phyloP scores from a whole-genome alignment of 92 coral and sea anemone genomes.

The Palythoa grandiflora region DNA sequence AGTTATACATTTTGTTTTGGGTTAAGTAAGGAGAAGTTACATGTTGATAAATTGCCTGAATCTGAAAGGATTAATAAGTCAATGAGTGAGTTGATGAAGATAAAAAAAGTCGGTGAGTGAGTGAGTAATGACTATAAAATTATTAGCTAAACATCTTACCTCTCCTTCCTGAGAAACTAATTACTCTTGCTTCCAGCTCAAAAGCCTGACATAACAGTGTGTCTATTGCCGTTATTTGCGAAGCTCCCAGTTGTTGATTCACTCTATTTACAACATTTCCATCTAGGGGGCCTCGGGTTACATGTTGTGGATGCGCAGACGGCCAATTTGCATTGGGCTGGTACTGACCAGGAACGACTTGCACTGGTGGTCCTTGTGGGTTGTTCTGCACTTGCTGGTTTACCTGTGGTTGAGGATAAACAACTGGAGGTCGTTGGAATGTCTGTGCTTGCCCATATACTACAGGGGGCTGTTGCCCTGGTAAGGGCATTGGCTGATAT shows the following conservation, averaged over 20 bases:
- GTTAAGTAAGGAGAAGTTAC: too few relatives aligned
- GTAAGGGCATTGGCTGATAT: slow-evolving; percentile 44
- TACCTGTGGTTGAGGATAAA: slow-evolving; percentile 38
- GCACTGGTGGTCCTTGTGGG: slow-evolving; percentile 35
- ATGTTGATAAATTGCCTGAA: too few relatives aligned
- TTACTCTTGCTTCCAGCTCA: slow-evolving; percentile 80
- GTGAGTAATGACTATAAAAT: not conserved
- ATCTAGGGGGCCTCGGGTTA: not conserved
- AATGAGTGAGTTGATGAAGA: too few relatives aligned
- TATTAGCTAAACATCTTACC: slow-evolving; percentile 58
- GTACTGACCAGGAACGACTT: not conserved
- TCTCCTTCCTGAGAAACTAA: slow-evolving; percentile 84
- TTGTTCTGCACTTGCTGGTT: slow-evolving; percentile 34
- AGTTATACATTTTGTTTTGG: too few relatives aligned
- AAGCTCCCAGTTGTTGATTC: not conserved
- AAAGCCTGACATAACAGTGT: slow-evolving; percentile 84
- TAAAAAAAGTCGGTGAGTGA: too few relatives aligned
- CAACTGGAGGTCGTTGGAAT: slow-evolving; percentile 56
- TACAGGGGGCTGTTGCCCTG: slow-evolving; percentile 43
- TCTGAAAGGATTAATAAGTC: too few relatives aligned
- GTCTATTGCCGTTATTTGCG: slow-evolving; percentile 84
- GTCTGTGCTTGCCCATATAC: slow-evolving; percentile 32
- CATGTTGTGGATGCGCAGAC: not conserved
- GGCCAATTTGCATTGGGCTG: slow-evolving; percentile 12
- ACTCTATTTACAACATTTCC: not conserved